These are phyloP conservation scores for Ctenosaura bakeri DNA, from an alignment of 2,797 vertebrate species.

Conservation along the genomic window DNA sequence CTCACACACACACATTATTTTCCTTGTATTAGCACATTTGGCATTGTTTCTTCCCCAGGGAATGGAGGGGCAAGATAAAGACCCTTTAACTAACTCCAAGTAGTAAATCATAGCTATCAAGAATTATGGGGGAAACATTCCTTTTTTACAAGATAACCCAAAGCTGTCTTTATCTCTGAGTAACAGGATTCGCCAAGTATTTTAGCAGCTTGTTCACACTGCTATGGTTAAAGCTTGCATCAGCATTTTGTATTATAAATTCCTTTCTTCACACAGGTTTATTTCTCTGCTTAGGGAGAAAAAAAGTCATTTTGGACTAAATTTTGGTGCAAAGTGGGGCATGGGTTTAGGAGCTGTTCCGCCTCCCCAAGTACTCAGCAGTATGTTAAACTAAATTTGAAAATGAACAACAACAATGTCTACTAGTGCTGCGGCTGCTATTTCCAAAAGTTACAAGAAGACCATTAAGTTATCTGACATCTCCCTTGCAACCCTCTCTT, in stretches of 20 bases:
- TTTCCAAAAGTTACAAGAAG: neutral
- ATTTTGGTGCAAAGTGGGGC: slow-evolving; percentile 12
- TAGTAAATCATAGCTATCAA: slow-evolving; percentile 42
- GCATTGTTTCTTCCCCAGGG: slow-evolving; percentile 23
- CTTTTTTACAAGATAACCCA: slow-evolving; percentile 46
- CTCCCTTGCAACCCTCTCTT: neutral
- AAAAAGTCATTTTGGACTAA: slow-evolving; percentile 21
- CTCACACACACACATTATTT: neutral
- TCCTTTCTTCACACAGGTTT: slow-evolving; percentile 60
- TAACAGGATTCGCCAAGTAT: slow-evolving; percentile 47
- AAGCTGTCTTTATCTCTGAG: slow-evolving; percentile 58
- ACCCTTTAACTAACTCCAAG: slow-evolving; percentile 25
- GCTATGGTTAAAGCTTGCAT: slow-evolving; percentile 49
- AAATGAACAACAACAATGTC: neutral
- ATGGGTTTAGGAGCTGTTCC: neutral
- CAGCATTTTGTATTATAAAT: slow-evolving; percentile 55
- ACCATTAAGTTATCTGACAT: neutral
- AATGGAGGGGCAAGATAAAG: slow-evolving; percentile 23
- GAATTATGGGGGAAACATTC: slow-evolving; percentile 22
- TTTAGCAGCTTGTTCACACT: slow-evolving; percentile 29
- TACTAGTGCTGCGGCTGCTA: no score
- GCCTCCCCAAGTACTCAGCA: neutral
- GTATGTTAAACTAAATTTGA: neutral
- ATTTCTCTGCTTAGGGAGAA: slow-evolving; percentile 37
- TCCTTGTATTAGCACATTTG: slow-evolving; percentile 27